Conservation (phyloP, 2,888 invertebrate genomes). For the Salpingus planirostris region DNA sequence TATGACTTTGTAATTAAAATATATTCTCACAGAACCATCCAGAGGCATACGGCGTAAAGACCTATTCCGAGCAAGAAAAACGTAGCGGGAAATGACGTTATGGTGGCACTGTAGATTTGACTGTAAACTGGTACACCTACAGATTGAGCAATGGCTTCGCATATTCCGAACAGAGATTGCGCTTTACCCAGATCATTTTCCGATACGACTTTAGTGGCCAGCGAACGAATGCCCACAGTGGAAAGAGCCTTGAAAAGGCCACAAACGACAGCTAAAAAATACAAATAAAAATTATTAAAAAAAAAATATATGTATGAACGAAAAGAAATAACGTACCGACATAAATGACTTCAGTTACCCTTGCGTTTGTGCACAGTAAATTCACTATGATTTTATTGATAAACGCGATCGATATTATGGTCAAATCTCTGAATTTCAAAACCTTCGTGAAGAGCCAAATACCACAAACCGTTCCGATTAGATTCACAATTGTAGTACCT, state of each 20-base stretch:
- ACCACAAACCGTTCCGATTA: slow-evolving; percentile 44
- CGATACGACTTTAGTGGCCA: slow-evolving; percentile 37
- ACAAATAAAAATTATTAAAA: too few species aligned
- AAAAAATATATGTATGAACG: slow-evolving; percentile 1
- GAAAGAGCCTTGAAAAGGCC: slow-evolving; percentile 35
- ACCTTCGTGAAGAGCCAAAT: slow-evolving; percentile 30
- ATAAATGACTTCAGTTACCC: too few species aligned
- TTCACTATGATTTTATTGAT: slow-evolving; percentile 40
- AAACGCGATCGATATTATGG: slow-evolving; percentile 38
- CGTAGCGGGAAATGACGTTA: slow-evolving; percentile 46
- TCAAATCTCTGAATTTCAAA: slow-evolving; percentile 36
- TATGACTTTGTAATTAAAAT: too few species aligned
- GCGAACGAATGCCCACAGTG: slow-evolving; percentile 34
- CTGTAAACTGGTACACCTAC: slow-evolving; percentile 50
- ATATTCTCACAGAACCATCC: background rate
- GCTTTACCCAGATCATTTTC: slow-evolving; percentile 38
- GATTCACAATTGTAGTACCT: slow-evolving; percentile 48
- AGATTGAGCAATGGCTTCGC: slow-evolving; percentile 49
- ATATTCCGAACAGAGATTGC: slow-evolving; percentile 51
- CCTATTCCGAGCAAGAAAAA: slow-evolving; percentile 47
- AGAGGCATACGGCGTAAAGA: slow-evolving; percentile 14
- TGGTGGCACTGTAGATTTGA: slow-evolving; percentile 44
- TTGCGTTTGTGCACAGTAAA: too few species aligned
- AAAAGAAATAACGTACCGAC: too few species aligned
- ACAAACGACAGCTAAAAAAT: slow-evolving; percentile 24